Percentiles rank a stretch among this genome's conserved stretches.
Conservation (phyloP, 2,113 vertebrate genomes). For the Taurulus bubalis region DNA sequence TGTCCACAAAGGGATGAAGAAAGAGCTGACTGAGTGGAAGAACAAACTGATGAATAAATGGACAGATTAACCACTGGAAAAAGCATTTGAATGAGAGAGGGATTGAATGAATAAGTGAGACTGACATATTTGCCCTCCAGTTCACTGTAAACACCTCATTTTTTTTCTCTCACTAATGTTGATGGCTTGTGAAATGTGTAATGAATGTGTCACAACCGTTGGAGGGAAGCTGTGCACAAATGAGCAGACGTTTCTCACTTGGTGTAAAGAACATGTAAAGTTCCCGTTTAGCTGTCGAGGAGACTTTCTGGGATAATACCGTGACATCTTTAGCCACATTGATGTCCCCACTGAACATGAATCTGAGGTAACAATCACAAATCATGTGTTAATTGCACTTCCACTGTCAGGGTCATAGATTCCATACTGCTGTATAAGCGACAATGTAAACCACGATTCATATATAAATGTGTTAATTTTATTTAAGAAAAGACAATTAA, state of each 20-base stretch:
- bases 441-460: neutral
- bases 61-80: conserved; percentile 38
- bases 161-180: neutral
- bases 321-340: neutral
- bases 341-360: neutral
- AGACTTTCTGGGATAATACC: neutral
- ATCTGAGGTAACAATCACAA: too few relatives aligned
- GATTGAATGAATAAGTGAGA: conserved; percentile 52
- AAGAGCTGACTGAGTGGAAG: conserved; percentile 30
- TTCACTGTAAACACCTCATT: neutral
- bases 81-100: conserved; percentile 22
- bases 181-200: conserved; percentile 14
- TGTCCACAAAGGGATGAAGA: conserved; percentile 36
- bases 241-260: neutral
- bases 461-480: neutral
- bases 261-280: neutral
- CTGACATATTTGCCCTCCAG: conserved; percentile 28
- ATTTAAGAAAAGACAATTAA: neutral
- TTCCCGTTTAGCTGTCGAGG: neutral
- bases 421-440: too few relatives aligned
- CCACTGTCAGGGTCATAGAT: too few relatives aligned
- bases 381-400: too few relatives aligned
- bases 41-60: conserved; percentile 36
- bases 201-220: neutral
- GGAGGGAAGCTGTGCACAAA: neutral